Evolutionary conservation across 2,888 invertebrate species (phyloP).

Genomic region (Lamproptera curius): DNA sequence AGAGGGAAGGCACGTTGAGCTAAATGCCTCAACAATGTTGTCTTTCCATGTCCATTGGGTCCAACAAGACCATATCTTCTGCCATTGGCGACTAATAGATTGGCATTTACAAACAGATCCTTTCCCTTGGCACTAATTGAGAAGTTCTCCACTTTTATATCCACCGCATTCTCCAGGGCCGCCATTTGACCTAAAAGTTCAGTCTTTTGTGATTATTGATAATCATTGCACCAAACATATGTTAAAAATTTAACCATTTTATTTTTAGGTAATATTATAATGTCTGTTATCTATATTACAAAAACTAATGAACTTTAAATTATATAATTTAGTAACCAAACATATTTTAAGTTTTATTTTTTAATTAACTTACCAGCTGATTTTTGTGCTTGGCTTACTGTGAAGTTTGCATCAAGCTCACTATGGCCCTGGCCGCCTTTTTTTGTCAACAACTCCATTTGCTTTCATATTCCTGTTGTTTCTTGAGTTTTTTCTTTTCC

Average conservation of each 20-base stretch:
- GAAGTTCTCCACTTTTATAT: slow-evolving; percentile 99
- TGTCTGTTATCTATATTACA: no score
- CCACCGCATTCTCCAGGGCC: slow-evolving; percentile 94
- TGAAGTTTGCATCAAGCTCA: slow-evolving; percentile 95
- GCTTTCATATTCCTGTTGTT: slow-evolving; percentile 93
- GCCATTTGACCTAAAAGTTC: slow-evolving; percentile 80
- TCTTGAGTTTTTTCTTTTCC: slow-evolving; percentile 94
- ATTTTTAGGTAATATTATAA: no score
- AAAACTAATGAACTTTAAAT: no score
- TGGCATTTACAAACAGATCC: slow-evolving; percentile 97
- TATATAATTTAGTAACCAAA: no score
- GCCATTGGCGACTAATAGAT: slow-evolving; percentile 93
- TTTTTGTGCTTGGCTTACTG: slow-evolving; percentile 92
- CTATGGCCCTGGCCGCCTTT: slow-evolving; percentile 94
- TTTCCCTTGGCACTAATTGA: slow-evolving; percentile 98
- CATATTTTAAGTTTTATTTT: no score
- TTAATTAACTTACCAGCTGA: slow-evolving; percentile 78
- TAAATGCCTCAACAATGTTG: slow-evolving; percentile 95
- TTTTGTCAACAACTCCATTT: slow-evolving; percentile 89
- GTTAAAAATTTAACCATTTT: no score
- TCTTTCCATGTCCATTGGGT: slow-evolving; percentile 99
- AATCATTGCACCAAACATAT: no score
- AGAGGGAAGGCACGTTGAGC: slow-evolving; percentile 94
- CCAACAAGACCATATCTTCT: slow-evolving; percentile 98
- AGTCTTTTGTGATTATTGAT: no score